phyloP scores from a whole-genome alignment of 1,140 invertebrate species.

The Ceratosolen fusciceps region DNA sequence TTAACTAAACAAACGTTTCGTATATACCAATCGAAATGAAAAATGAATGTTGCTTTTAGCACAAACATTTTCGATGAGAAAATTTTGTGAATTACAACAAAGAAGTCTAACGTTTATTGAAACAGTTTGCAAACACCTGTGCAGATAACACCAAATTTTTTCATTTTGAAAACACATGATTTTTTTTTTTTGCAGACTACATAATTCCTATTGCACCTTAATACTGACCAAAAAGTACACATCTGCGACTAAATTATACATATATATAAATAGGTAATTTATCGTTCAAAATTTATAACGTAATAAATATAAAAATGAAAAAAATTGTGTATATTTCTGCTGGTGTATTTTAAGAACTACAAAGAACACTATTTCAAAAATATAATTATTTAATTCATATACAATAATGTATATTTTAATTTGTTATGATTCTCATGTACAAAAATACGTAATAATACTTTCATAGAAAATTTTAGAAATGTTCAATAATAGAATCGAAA shows the following conservation, averaged over 20 bases:
- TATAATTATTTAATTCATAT: slow-evolving; percentile 4
- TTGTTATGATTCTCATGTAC: not conserved
- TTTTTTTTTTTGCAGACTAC: not conserved
- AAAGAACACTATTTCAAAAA: slow-evolving; percentile 17
- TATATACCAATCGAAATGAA: slow-evolving; percentile 10
- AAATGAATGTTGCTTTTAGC: not conserved
- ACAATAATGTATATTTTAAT: not conserved
- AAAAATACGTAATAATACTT: not conserved
- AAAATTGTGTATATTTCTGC: slow-evolving; percentile 9
- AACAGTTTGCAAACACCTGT: slow-evolving; percentile 50
- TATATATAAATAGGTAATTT: not conserved
- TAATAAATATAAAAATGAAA: slow-evolving; percentile 3
- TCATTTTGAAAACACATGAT: not conserved
- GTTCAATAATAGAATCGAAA: not conserved
- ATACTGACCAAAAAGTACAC: not conserved
- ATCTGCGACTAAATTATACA: not conserved
- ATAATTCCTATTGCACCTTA: slow-evolving; percentile 20
- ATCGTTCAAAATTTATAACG: not conserved
- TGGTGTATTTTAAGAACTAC: not conserved
- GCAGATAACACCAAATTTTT: slow-evolving; percentile 49
- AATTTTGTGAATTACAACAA: not conserved
- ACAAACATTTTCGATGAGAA: slow-evolving; percentile 13
- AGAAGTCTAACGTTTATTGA: slow-evolving; percentile 33
- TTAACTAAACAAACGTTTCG: slow-evolving; percentile 48
- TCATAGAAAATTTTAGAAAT: not conserved